Base-by-base conservation (phyloP, 1,140 invertebrate species). In the Temnothorax longispinosus region DNA sequence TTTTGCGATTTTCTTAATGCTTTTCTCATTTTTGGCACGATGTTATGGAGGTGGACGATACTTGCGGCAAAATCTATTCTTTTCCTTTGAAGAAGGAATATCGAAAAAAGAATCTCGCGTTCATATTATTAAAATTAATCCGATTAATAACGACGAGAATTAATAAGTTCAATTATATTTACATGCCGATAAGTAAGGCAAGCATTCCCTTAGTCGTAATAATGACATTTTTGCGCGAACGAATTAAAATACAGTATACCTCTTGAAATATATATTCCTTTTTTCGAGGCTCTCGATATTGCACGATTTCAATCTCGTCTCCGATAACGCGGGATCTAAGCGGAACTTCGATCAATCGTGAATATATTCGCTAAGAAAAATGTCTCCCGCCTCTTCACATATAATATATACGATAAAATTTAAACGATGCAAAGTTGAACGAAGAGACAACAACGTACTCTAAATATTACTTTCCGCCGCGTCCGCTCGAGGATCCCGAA, bases 371-470 rank as follows among this genome's bases (percentile, higher is more conserved):
- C 54, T 47, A 67, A 58, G 54, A 60, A 78, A 67, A 82, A 44
- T 27, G 32, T 62, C 5, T 60, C 38, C n/a, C 71, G 32, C 54
- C 3, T 47, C 44, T 60, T 75, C n/a, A 84, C 67, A 84, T 44
- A 78, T 78, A 78, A 90, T 91, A 88, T 90, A 82, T 90, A 88
- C 67, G 89, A 90, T 90, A 90, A 85, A 90, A 90, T 90, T 89
- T 87, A 89, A 90, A 90, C 87, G 56, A 90, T 85, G 84, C 89
- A 90, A 90, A 90, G 84, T 85, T 87, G 86, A 90, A 90, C 89
- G 38, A 90, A 90, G 87, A 64, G 78, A 90, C 86, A 90, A 90
- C 89, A 89, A 90, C 78, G 67, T 90, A 90, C 32, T 71, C 87
- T 90, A 86, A 50, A 41, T 44, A n/a, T 87, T 90, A 90, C 88